Evolutionary conservation across 2,888 invertebrate genomes (phyloP).

Genomic region (Pseudoips prasinana): DNA sequence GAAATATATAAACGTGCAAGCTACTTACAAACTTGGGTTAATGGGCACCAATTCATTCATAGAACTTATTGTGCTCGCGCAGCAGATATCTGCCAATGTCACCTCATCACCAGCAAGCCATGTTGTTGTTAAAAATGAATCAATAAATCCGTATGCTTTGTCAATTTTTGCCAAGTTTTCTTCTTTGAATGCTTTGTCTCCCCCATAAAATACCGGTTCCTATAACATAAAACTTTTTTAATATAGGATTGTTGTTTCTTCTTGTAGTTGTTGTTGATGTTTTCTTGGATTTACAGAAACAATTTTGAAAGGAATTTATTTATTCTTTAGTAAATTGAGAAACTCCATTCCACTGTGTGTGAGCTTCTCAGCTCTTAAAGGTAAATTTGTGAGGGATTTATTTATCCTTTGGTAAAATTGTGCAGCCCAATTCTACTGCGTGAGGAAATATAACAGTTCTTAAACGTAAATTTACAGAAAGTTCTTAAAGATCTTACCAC

Average conservation of each 20-base stretch:
- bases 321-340: neutral
- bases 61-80: no score
- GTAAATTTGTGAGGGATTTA: neutral
- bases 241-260: no score
- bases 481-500: conserved; percentile 42
- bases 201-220: neutral
- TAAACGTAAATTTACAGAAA: no score
- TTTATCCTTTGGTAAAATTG: neutral
- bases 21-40: no score
- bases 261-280: no score
- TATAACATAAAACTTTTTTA: neutral
- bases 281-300: neutral
- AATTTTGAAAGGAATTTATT: neutral
- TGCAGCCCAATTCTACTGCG: no score
- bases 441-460: no score
- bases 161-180: no score
- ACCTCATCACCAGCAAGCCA: neutral
- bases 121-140: neutral
- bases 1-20: no score
- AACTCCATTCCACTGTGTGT: neutral
- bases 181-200: neutral
- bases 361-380: neutral
- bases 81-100: no score
- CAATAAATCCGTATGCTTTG: no score
- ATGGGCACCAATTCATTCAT: no score